Conservation (phyloP, 30 jellyfish, hydroid and myxozoan genomes). For the Sanderia malayensis region DNA sequence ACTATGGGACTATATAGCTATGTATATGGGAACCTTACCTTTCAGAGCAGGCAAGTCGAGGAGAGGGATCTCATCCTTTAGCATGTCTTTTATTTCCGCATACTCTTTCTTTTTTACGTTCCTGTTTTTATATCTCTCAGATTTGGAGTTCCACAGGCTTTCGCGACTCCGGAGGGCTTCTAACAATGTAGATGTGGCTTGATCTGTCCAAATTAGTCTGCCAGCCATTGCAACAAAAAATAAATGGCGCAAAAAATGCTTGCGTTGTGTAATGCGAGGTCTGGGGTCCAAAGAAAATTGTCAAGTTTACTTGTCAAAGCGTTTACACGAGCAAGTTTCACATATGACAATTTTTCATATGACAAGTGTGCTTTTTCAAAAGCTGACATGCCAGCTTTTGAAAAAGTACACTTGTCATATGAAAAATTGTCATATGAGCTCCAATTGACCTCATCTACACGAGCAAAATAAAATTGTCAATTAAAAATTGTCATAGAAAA, state of each 20-base stretch:
- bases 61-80: conserved; percentile 26
- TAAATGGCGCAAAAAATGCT: conserved; percentile 14
- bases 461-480: too few relatives aligned
- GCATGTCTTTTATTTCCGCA: conserved; percentile 8
- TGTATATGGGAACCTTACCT: conserved; percentile 14
- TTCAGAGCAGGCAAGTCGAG: conserved; percentile 28
- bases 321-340: too few relatives aligned
- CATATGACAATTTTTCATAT: too few relatives aligned
- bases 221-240: conserved; percentile 18
- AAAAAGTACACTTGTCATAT: too few relatives aligned
- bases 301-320: too few relatives aligned
- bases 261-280: conserved; percentile 14
- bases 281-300: conserved; percentile 26
- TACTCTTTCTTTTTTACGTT: conserved; percentile 14
- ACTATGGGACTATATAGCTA: conserved; percentile 13
- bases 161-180: conserved; percentile 24
- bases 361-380: too few relatives aligned
- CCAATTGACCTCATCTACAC: too few relatives aligned
- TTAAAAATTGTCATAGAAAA: too few relatives aligned
- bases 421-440: too few relatives aligned
- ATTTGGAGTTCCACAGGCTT: conserved; percentile 30
- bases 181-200: conserved; percentile 14
- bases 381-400: too few relatives aligned
- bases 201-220: conserved; percentile 17
- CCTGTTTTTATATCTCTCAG: conserved; percentile 25